Evolutionary conservation across 1,140 invertebrate species (phyloP).

Genomic region (Aphis gossypii): DNA sequence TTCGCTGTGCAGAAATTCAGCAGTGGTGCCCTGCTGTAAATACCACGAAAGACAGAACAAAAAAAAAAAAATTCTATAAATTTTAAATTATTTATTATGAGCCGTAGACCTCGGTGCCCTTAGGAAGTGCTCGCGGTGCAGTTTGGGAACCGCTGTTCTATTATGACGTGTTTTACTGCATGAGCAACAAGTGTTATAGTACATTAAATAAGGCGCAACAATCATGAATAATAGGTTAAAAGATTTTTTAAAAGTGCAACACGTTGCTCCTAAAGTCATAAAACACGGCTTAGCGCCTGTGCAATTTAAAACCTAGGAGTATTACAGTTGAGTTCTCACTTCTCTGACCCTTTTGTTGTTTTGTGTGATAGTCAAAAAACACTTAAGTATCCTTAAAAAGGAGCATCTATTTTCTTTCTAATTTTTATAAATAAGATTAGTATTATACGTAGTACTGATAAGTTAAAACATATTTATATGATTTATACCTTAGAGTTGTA

Average conservation of each 20-base stretch:
- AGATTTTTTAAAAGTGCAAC: neutral
- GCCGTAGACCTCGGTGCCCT: too few species aligned
- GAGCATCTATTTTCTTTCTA: neutral
- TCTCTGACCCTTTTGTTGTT: neutral
- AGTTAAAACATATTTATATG: too few species aligned
- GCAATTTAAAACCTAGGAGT: neutral
- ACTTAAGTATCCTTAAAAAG: neutral
- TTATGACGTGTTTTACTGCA: neutral
- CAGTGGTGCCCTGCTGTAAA: too few species aligned
- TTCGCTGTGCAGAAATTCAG: too few species aligned
- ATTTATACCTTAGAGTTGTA: too few species aligned
- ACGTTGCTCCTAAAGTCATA: neutral
- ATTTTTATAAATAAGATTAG: neutral
- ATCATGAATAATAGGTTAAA: neutral
- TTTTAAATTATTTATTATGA: too few species aligned
- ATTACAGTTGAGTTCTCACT: neutral
- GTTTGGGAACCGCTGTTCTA: too few species aligned
- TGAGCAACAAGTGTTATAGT: neutral
- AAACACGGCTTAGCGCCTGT: neutral
- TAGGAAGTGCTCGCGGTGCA: too few species aligned
- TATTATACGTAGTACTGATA: too few species aligned
- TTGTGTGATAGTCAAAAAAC: neutral
- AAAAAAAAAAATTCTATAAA: too few species aligned
- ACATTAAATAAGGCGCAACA: neutral
- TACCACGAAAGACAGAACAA: too few species aligned